Base-by-base conservation (phyloP, 2,797 vertebrate species). In the Coluber constrictor region DNA sequence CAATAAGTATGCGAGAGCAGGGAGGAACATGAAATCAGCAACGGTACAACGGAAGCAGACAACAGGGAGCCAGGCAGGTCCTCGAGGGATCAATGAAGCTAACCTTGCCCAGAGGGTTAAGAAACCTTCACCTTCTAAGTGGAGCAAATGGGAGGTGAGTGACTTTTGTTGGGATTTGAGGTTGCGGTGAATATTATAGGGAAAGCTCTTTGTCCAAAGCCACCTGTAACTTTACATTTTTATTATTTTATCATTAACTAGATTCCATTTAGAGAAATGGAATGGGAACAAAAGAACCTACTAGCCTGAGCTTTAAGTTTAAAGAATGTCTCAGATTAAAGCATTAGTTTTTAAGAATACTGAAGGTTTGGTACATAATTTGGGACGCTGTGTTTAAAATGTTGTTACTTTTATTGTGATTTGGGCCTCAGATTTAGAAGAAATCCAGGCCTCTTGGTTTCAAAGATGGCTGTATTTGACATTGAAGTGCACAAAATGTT, bases 91-190 rank as follows among this genome's bases (percentile, higher is more conserved):
- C 13, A 12, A 9, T 6, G 3, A 0, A 88, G 25, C 2, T 66
- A 51, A 74, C 88, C 43, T 87, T 61, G 57, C 90, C 89, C 4
- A 0, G 12, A 37, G 37, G 29, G 0, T 0, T 55, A 66, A 74
- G 88, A 93, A 9, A 0, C 4, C 0, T 0, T 0, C 20, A 0
- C 0, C 2, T 16, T 11, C 6, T 8, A 4, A 20, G 0, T 93
- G 96, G 95, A 94, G 7, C 95, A 94, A 87, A 66, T 95, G 95
- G 95, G 96, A 97, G 96, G 97, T 97, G 88, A 97, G 95, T 0
- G 6, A 92, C 91, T 51, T 79, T 15, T 55, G 87, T 59, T 74
- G 20, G 54, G 87, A 91, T n/a, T 16, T 92, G 83, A 60, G 74
- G 4, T 60, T 27, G 2, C 0, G 74, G 43, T 43, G 43, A 55